A percentile compares a stretch with the other conserved stretches of the same genome.
Evolutionary conservation across 2,113 vertebrate genomes (phyloP).

Genomic region (Setophaga petechia): DNA sequence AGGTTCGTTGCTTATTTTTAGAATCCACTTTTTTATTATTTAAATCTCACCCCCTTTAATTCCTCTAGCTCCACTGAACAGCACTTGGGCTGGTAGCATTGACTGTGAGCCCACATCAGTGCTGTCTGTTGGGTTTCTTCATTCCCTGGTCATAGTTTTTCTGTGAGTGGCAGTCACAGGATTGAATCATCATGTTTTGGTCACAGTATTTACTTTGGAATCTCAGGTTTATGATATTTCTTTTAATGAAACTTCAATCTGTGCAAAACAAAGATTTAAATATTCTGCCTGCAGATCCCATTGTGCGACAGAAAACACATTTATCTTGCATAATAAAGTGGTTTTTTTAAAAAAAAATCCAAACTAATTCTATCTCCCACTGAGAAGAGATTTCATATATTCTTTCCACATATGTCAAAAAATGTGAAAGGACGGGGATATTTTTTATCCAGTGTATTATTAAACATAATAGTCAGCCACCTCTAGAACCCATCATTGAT

Average conservation of each 20-base stretch:
- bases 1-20: neutral
- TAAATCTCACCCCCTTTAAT: neutral
- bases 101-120: neutral
- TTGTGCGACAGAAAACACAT: neutral
- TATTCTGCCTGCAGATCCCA: neutral
- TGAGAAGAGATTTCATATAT: neutral
- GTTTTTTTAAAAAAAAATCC: neutral
- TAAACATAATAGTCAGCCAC: conserved; percentile 75
- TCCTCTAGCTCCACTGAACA: neutral
- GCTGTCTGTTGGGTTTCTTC: neutral
- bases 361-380: neutral
- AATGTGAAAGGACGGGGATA: neutral
- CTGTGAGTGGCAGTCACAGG: accelerated
- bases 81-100: accelerated
- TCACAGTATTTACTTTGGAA: neutral
- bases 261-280: conserved; percentile 14
- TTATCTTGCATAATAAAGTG: neutral
- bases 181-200: neutral
- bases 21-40: neutral
- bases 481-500: conserved; percentile 80
- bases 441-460: conserved; percentile 52
- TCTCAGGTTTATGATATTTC: neutral
- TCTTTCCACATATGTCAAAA: conserved; percentile 6
- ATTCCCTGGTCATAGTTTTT: neutral
- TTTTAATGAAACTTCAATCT: neutral